Percentiles rank a stretch among this genome's conserved stretches.
Evolutionary conservation across 2,113 vertebrate species (phyloP).

Genomic region (Ceuthmochares aereus): DNA sequence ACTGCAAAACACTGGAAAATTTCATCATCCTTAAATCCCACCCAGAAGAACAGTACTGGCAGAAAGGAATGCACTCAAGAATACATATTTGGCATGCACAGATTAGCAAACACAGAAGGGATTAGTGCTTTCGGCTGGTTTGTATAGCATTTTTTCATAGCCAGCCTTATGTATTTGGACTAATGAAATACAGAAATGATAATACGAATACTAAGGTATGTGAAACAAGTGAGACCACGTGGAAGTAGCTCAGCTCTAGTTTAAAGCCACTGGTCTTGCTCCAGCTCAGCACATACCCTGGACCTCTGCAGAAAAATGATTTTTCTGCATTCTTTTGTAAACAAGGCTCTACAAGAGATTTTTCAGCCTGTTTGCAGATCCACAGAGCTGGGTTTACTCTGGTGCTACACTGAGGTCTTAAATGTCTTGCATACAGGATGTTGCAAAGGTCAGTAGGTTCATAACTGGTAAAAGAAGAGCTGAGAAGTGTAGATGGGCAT

Average conservation of each 20-base stretch:
- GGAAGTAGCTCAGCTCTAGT: neutral
- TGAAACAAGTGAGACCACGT: neutral
- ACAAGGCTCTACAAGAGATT: neutral
- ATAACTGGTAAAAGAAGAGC: neutral
- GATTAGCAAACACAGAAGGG: constrained; percentile 48
- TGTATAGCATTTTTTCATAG: neutral
- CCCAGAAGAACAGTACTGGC: neutral
- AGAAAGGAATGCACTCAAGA: constrained; percentile 1
- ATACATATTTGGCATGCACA: constrained; percentile 13
- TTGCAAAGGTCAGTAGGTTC: neutral
- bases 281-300: neutral
- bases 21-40: neutral
- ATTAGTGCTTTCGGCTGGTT: constrained; percentile 33
- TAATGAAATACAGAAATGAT: neutral
- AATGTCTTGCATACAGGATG: neutral
- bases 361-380: neutral
- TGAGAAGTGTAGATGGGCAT: neutral
- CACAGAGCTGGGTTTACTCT: neutral
- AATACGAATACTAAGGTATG: neutral
- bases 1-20: neutral
- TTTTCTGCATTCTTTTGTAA: neutral
- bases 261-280: neutral
- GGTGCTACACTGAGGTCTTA: neutral
- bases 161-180: neutral
- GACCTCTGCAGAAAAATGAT: neutral